These are phyloP conservation scores for Dusona sp. DNA, from an alignment of 2,888 invertebrate species.

Conservation along the genomic window DNA sequence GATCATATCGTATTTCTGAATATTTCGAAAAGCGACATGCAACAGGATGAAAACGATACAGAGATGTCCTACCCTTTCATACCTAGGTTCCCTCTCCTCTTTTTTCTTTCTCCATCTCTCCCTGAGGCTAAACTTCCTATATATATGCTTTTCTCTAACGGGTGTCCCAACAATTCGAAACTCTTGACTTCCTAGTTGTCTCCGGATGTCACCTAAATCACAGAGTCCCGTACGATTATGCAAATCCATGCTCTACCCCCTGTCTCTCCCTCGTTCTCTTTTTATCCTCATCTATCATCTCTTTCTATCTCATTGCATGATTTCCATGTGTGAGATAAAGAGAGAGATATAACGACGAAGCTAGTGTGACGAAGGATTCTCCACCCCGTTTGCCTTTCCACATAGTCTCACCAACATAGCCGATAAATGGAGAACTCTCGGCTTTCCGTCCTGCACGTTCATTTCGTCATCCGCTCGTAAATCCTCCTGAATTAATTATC, in stretches of 20 bases:
- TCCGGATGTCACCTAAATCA: constrained; percentile 76
- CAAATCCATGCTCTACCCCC: constrained; percentile 71
- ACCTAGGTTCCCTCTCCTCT: constrained; percentile 3
- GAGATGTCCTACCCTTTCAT: constrained; percentile 15
- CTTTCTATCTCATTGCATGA: not conserved
- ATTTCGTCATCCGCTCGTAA: constrained; percentile 61
- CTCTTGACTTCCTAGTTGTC: constrained; percentile 73
- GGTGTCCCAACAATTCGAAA: constrained; percentile 64
- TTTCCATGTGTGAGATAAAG: not conserved
- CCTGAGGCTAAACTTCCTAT: constrained; percentile 1
- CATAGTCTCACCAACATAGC: constrained; percentile 38
- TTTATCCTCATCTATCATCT: not conserved
- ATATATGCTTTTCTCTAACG: constrained; percentile 28
- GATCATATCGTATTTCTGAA: not conserved
- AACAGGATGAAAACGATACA: constrained; percentile 25
- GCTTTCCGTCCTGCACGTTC: constrained; percentile 47
- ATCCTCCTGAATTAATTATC: constrained; percentile 63
- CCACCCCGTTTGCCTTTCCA: constrained; percentile 44
- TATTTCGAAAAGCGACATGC: not conserved
- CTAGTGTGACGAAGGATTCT: constrained; percentile 34
- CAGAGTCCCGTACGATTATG: constrained; percentile 73
- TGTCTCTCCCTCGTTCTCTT: constrained; percentile 9
- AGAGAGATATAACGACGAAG: constrained; percentile 3
- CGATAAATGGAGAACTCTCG: constrained; percentile 65
- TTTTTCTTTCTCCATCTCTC: not conserved